Evolutionary conservation across 2,113 vertebrate genomes (phyloP).

Genomic region (Mus pahari): DNA sequence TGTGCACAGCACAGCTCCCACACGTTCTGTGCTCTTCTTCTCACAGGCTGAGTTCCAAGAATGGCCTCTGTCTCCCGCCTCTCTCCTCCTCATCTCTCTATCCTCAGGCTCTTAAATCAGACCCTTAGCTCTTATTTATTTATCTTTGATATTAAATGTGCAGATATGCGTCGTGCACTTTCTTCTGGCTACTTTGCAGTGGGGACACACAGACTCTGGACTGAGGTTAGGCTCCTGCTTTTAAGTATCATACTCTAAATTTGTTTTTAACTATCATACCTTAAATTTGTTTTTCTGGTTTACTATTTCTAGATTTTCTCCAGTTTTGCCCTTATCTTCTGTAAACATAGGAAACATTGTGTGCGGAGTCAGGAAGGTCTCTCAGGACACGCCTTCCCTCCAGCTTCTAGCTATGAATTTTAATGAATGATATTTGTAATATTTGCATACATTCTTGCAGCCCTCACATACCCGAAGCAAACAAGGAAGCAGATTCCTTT

Average conservation of each 20-base stretch:
- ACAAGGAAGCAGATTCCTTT: constrained; percentile 31
- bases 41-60: constrained; percentile 38
- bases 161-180: constrained; percentile 68
- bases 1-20: background rate
- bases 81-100: background rate
- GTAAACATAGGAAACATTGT: constrained; percentile 40
- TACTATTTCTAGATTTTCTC: constrained; percentile 42
- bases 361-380: constrained; percentile 56
- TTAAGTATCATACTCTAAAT: constrained; percentile 32
- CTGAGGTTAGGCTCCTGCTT: constrained; percentile 58
- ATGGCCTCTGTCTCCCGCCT: background rate
- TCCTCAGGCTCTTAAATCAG: background rate
- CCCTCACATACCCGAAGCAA: constrained; percentile 55
- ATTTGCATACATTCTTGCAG: constrained; percentile 41
- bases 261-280: constrained; percentile 30
- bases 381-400: constrained; percentile 46
- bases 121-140: constrained; percentile 64
- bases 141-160: constrained; percentile 49
- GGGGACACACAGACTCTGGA: constrained; percentile 25
- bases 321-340: constrained; percentile 65
- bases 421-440: constrained; percentile 64
- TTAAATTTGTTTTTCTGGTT: constrained; percentile 54
- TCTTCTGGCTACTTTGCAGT: constrained; percentile 48
- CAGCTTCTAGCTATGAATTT: constrained; percentile 36
- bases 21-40: background rate